Evolutionary conservation across 2,888 invertebrate genomes (phyloP).

Genomic region (Ophion costatus): DNA sequence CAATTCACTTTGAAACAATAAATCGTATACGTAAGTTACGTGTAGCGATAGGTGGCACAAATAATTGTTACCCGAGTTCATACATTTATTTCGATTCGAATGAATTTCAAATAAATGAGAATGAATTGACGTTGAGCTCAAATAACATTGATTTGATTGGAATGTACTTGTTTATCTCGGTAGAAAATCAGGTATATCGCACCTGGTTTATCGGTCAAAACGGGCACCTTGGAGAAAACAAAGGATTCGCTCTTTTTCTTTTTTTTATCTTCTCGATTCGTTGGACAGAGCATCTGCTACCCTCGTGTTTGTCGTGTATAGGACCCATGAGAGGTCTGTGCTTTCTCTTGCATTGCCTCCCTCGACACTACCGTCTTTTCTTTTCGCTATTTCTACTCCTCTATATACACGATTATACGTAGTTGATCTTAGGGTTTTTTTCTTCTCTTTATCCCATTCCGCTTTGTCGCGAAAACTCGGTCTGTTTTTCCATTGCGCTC

Average conservation of each 20-base stretch:
- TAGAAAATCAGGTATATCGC: constrained; percentile 10
- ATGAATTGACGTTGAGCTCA: not conserved
- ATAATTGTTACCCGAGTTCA: not conserved
- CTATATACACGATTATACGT: constrained; percentile 32
- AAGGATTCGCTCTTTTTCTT: constrained; percentile 23
- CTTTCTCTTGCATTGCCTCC: constrained; percentile 14
- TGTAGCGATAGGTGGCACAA: not conserved
- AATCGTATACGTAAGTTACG: not conserved
- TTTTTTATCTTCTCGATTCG: constrained; percentile 20
- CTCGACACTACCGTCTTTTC: constrained; percentile 10
- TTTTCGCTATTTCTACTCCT: constrained; percentile 23
- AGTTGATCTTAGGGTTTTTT: constrained; percentile 27
- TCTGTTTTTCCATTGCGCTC: constrained; percentile 46
- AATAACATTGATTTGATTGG: constrained; percentile 8
- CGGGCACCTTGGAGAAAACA: constrained; percentile 39
- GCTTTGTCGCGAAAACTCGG: constrained; percentile 45
- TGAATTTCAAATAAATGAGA: not conserved
- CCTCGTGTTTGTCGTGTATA: constrained; percentile 57
- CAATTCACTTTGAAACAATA: not conserved
- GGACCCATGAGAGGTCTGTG: constrained; percentile 48
- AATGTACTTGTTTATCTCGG: not conserved
- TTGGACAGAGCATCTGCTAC: constrained; percentile 42
- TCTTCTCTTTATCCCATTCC: constrained; percentile 31
- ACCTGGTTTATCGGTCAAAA: constrained; percentile 48
- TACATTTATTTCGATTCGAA: not conserved